Base-by-base conservation (phyloP, 2,113 vertebrate species). In the Grammomys dolichurus region DNA sequence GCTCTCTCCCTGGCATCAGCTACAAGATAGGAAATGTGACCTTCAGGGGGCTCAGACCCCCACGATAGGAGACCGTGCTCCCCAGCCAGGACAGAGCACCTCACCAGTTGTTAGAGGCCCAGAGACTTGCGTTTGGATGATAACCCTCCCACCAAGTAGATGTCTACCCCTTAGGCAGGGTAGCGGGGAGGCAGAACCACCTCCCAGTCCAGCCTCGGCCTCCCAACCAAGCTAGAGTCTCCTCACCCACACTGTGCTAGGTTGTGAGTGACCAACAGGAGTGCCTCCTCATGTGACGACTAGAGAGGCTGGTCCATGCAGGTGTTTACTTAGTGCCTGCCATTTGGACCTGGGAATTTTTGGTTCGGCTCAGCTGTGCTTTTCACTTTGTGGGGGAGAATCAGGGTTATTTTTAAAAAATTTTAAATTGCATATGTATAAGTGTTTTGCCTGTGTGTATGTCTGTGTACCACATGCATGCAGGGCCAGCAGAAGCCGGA, bases 81-180 rank as follows among this genome's bases (percentile, higher is more conserved):
- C 20, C 17, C 46, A 70, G 60, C 60, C 3, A 12, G 67, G 69
- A 43, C 11, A 7, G 51, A 36, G 70, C 78, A 40, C n/a, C 60
- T 51, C 17, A 40, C 1, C 6, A 54, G 63, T 0, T 1, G 36
- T 56, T 65, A 20, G 16, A 22, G 65, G 28, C 31, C 51, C 9
- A 2, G 43, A 69, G 67, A 26, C 56, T 76, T 22, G 51, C 33
- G 9, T 54, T 1, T 43, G 36, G 69, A 36, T 20, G 40, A 16
- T 0, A 76, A 40, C 11, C 33, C 33, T 7, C 40, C 10, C 6
- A 22, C 3, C 26, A 72, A 16, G 63, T 22, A 51, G 80, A 82
- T 40, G 5, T 5, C 0, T 3, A 26, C 0, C 20, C 12, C 26
- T 40, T 14, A 7, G 51, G 16, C 11, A 43, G 13, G 12, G 17